These are phyloP conservation scores for Danio jaintianensis DNA, from an alignment of 2,797 vertebrate genomes.

Conservation along the genomic window DNA sequence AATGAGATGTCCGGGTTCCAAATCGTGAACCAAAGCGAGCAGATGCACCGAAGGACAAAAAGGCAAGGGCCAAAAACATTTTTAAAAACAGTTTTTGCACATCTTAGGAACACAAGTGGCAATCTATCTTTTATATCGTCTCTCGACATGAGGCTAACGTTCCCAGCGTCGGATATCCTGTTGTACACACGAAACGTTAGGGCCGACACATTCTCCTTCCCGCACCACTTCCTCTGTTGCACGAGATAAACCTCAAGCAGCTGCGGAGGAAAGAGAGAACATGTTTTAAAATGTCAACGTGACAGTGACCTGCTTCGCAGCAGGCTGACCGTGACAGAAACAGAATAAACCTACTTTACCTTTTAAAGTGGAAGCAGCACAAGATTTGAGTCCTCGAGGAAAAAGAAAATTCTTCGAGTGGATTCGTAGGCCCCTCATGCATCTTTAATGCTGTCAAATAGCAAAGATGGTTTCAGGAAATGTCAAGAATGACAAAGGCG, in stretches of 20 bases:
- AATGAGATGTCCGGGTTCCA: not conserved
- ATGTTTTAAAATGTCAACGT: conserved; percentile 41
- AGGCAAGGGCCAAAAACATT: not conserved
- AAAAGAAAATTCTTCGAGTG: conserved; percentile 34
- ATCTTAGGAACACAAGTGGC: conserved; percentile 27
- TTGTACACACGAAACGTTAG: conserved; percentile 71
- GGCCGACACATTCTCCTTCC: conserved; percentile 63
- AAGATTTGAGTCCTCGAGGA: conserved; percentile 30
- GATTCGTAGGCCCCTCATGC: conserved; percentile 36
- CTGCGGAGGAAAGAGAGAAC: conserved; percentile 66
- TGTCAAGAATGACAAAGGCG: conserved; percentile 35
- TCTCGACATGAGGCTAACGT: conserved; percentile 60
- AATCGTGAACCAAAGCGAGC: not conserved
- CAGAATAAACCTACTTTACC: conserved; percentile 14
- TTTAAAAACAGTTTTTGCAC: conserved; percentile 13
- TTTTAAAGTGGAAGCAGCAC: not conserved
- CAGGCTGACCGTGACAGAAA: conserved; percentile 26
- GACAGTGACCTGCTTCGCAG: conserved; percentile 35
- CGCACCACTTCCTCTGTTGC: conserved; percentile 78
- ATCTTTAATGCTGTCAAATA: conserved; percentile 58
- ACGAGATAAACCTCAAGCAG: conserved; percentile 73
- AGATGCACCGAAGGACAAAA: not conserved
- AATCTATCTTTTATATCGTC: conserved; percentile 51
- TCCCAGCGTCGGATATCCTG: conserved; percentile 80
- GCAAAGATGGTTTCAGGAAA: conserved; percentile 67